Evolutionary conservation across 2,113 vertebrate genomes (phyloP).

Genomic region (Anser cygnoides): DNA sequence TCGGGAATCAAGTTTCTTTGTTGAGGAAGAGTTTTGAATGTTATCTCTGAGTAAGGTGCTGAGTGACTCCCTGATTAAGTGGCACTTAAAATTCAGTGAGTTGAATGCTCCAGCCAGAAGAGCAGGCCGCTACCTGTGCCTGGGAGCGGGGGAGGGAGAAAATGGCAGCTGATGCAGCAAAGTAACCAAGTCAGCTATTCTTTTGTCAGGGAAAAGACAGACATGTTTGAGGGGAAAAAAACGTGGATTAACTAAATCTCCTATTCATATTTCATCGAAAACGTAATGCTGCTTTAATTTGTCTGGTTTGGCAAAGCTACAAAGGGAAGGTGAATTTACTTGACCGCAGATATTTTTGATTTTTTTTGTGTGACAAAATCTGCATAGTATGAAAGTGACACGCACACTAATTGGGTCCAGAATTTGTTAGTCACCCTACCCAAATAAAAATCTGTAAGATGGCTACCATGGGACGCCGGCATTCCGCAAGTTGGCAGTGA

Average conservation of each 20-base stretch:
- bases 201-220: neutral
- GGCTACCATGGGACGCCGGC: neutral
- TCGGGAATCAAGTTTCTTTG: neutral
- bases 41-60: neutral
- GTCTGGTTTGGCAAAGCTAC: neutral
- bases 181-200: slow-evolving; percentile 3
- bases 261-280: neutral
- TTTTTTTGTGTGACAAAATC: neutral
- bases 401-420: neutral
- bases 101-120: neutral
- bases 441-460: neutral
- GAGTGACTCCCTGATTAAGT: slow-evolving; percentile 2
- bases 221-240: neutral
- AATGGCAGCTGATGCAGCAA: neutral
- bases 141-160: neutral
- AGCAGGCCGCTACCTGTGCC: neutral
- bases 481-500: neutral
- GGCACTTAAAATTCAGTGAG: neutral
- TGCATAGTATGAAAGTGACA: neutral
- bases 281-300: slow-evolving; percentile 4
- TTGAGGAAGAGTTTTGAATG: neutral
- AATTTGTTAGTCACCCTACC: neutral
- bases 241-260: neutral
- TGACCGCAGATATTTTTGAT: neutral
- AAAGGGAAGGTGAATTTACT: neutral